Conservation (phyloP, 2,113 vertebrate species). For the Seriola aureovittata region DNA sequence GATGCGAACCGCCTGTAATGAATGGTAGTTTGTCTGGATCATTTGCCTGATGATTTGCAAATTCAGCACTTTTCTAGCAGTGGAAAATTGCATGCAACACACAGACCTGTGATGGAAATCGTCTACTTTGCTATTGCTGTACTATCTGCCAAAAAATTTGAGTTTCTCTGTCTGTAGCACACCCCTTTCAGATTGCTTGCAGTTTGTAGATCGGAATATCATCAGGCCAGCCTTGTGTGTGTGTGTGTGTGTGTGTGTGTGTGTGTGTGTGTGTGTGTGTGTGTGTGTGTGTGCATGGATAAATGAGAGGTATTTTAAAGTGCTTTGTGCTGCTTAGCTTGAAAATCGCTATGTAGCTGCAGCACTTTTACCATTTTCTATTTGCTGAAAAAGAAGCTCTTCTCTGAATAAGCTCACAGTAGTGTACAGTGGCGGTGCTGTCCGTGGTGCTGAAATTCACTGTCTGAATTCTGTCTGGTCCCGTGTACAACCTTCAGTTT, state of each 20-base stretch:
- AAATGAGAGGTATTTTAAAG: constrained; percentile 7
- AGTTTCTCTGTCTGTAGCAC: neutral
- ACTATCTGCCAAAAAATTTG: neutral
- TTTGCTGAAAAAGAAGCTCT: constrained; percentile 17
- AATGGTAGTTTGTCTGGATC: constrained; percentile 1
- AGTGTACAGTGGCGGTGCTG: constrained; percentile 4
- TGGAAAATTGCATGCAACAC: neutral
- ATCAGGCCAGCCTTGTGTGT: neutral
- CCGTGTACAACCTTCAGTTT: neutral
- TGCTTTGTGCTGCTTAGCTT: constrained; percentile 1
- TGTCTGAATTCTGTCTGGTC: neutral
- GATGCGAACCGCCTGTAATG: constrained; percentile 7
- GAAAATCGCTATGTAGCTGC: neutral
- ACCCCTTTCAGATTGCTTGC: neutral
- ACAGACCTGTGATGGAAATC: neutral
- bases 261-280: neutral
- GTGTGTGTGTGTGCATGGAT: neutral
- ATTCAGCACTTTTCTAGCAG: neutral
- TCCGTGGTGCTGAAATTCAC: constrained; percentile 41
- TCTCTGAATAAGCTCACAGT: neutral
- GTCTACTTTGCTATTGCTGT: neutral
- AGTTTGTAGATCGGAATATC: neutral
- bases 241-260: neutral
- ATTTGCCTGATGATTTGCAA: neutral
- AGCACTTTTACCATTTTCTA: constrained; percentile 2